These are phyloP conservation scores for Zapus hudsonius DNA, from an alignment of 2,113 vertebrate genomes.

Conservation along the genomic window DNA sequence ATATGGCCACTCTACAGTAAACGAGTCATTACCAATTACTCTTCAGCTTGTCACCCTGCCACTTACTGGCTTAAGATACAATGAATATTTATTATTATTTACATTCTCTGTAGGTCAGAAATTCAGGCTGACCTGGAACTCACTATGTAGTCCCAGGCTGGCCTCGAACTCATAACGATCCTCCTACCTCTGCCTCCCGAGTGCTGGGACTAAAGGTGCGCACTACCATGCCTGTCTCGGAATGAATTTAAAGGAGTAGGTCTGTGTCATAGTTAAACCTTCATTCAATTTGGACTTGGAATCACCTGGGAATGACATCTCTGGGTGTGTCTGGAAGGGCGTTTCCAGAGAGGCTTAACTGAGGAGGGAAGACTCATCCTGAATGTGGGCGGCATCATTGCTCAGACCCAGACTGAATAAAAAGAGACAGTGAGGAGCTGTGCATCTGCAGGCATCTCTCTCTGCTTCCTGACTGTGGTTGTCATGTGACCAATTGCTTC, in stretches of 20 bases:
- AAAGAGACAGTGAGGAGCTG: background rate
- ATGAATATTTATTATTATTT: background rate
- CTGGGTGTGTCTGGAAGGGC: background rate
- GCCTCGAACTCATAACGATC: too few species aligned
- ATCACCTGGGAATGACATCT: background rate
- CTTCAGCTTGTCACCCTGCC: rapidly evolving
- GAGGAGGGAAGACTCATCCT: background rate
- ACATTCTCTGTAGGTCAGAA: background rate
- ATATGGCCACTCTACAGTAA: background rate
- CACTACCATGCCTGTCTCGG: too few species aligned
- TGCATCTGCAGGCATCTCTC: background rate
- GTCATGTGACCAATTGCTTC: too few species aligned
- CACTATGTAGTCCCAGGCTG: too few species aligned
- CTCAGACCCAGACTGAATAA: background rate
- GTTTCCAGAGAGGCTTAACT: background rate
- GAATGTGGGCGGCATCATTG: too few species aligned
- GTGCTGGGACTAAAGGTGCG: too few species aligned
- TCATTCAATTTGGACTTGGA: background rate
- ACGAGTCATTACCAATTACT: background rate
- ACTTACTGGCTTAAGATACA: background rate
- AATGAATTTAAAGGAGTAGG: background rate
- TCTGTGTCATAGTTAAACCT: background rate
- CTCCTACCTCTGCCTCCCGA: too few species aligned
- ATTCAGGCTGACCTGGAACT: too few species aligned
- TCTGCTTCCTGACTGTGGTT: background rate